phyloP scores from a whole-genome alignment of 2,888 invertebrate genomes.

The Neria commutata region DNA sequence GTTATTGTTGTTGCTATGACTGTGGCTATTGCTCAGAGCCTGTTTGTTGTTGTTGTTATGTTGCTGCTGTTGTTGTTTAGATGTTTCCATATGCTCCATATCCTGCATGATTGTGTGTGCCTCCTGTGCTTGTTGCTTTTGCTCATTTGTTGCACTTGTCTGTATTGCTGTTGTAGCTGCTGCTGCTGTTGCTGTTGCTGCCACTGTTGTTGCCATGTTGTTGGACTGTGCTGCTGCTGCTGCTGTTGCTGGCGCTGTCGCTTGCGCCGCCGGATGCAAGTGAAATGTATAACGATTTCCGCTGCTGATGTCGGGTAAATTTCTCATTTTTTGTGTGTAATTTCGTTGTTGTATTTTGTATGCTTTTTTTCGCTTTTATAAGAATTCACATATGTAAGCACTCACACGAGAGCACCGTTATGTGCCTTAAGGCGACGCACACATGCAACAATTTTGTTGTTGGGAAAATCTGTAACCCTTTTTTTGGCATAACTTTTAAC shows the following conservation, averaged over 20 bases:
- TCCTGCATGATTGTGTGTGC: too few relatives aligned
- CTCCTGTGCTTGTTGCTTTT: too few relatives aligned
- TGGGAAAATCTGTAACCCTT: too few relatives aligned
- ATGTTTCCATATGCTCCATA: too few relatives aligned
- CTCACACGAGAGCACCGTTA: too few relatives aligned
- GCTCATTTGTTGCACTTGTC: slow-evolving; percentile 31
- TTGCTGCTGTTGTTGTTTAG: too few relatives aligned
- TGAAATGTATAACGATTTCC: slow-evolving; percentile 46
- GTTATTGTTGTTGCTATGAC: slow-evolving; percentile 33
- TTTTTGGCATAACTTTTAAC: too few relatives aligned
- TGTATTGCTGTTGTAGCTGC: slow-evolving; percentile 36
- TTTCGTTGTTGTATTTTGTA: background rate
- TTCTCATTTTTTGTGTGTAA: slow-evolving; percentile 2
- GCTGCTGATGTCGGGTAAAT: slow-evolving; percentile 28
- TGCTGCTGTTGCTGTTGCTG: slow-evolving; percentile 28
- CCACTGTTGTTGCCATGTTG: slow-evolving; percentile 31
- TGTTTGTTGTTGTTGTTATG: slow-evolving; percentile 26
- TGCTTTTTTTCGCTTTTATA: background rate
- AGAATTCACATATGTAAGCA: too few relatives aligned
- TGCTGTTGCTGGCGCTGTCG: slow-evolving; percentile 15
- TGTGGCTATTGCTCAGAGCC: slow-evolving; percentile 30
- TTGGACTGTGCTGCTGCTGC: too few relatives aligned
- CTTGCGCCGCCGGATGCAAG: slow-evolving; percentile 23
- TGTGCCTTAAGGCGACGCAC: too few relatives aligned
- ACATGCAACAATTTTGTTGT: too few relatives aligned